phyloP scores from a whole-genome alignment of 37 sponge, comb jelly and placozoan species.

The Hormiphora californensis region DNA sequence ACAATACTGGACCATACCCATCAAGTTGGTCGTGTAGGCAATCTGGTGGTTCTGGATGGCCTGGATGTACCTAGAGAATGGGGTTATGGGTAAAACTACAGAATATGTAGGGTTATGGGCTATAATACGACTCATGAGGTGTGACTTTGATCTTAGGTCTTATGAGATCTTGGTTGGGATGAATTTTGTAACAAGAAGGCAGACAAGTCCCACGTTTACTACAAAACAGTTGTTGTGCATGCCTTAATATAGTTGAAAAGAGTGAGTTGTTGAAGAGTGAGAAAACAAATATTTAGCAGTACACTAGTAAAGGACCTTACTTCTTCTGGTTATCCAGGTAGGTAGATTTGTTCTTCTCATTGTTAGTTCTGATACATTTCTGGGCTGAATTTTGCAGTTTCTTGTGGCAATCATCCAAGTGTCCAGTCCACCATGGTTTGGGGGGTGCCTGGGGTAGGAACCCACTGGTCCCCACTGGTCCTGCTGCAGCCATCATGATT shows the following conservation, averaged over 20 bases:
- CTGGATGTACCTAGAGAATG: background rate
- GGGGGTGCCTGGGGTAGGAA: conserved; percentile 24
- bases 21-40: conserved; percentile 7
- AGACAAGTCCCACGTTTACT: too few relatives aligned
- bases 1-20: conserved; percentile 32
- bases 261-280: background rate
- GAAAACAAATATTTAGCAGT: too few relatives aligned
- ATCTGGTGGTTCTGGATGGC: conserved; percentile 30
- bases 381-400: background rate
- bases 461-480: conserved; percentile 25
- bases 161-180: too few relatives aligned
- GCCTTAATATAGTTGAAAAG: too few relatives aligned
- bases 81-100: too few relatives aligned
- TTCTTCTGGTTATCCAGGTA: conserved; percentile 27
- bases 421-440: conserved; percentile 52
- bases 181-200: too few relatives aligned
- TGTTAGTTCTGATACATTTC: conserved; percentile 14
- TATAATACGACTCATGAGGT: too few relatives aligned
- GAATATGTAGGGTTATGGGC: too few relatives aligned
- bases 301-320: too few relatives aligned
- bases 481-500: background rate
- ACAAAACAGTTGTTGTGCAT: too few relatives aligned
- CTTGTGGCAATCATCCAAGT: conserved; percentile 33
- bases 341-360: background rate
- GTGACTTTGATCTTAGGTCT: too few relatives aligned